Base-by-base conservation (phyloP, 2,797 vertebrate genomes). In the Etheostoma perlongum region DNA sequence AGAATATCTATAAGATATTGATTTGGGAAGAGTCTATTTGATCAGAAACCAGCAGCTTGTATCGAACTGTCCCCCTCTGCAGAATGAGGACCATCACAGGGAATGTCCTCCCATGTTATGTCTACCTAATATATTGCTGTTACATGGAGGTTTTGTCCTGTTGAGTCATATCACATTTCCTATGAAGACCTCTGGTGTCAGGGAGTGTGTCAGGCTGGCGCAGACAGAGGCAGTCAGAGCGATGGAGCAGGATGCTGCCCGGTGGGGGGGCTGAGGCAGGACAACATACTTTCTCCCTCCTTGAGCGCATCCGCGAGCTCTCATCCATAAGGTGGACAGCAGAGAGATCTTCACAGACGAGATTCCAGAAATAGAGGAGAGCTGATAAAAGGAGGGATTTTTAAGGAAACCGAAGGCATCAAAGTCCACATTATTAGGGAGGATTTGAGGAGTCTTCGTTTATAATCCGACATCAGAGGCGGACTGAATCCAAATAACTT, bases 391-490 rank as follows among this genome's bases (percentile, higher is more conserved):
- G 33, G 16, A 49, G 30, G 55, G 81, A 83, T 87, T 85, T 78
- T 78, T 79, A 88, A 81, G 72, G 83, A 81, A 78, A 64, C 66
- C 70, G 79, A 85, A 78, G 63, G 78, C 88, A 86, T 88, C 88
- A 90, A 87, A 91, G 85, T 90, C 81, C 79, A 67, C 81, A 88
- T 82, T 89, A 82, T 74, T 85, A 72, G 85, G 79, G 81, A 86
- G 91, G 91, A 91, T 93, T 90, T 89, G 86, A 89, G 78, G 89
- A 93, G 71, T 72, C 85, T 77, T 76, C 82, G 85, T 84, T 76
- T 46, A 75, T 90, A 91, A 91, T 89, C 91, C 91, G 67, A 91
- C 91, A 92, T 91, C 91, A 90, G 83, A 90, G 78, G 89, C 83
- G 80, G 79, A 86, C 88, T 86, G 84, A 89, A 90, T 86, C 89